Percentiles rank a stretch among this genome's conserved stretches.
Evolutionary conservation across 2,113 vertebrate genomes (phyloP).

Genomic region (Heliornis fulica): DNA sequence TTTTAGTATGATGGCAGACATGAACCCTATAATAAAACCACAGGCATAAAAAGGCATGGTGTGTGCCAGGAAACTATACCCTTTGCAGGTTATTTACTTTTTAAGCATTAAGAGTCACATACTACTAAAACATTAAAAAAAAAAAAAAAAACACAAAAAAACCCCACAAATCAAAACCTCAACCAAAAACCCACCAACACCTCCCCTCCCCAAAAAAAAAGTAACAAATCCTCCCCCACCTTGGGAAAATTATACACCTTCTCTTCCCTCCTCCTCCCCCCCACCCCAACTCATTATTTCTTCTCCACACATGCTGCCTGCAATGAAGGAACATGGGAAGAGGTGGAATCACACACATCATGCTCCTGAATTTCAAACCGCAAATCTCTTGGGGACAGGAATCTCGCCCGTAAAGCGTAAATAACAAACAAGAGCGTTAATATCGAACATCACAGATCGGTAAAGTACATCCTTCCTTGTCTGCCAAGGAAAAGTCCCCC

Average conservation of each 20-base stretch:
- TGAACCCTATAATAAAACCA: not conserved
- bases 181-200: no score
- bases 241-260: not conserved
- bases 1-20: not conserved
- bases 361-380: not conserved
- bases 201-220: not conserved
- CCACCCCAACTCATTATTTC: not conserved
- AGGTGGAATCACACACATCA: not conserved
- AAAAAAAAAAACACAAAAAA: no score
- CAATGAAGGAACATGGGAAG: not conserved
- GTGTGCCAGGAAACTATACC: not conserved
- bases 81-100: not conserved
- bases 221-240: not conserved
- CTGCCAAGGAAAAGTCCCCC: not conserved
- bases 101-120: not conserved
- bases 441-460: rapidly evolving
- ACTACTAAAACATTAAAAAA: no score
- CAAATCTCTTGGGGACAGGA: not conserved
- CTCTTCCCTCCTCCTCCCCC: not conserved
- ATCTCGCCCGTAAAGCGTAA: not conserved
- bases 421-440: not conserved
- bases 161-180: no score
- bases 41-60: not conserved
- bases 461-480: not conserved
- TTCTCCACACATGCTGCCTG: not conserved